Evolutionary conservation across 2,797 vertebrate genomes (phyloP).

Genomic region (Premnoplex brunnescens): DNA sequence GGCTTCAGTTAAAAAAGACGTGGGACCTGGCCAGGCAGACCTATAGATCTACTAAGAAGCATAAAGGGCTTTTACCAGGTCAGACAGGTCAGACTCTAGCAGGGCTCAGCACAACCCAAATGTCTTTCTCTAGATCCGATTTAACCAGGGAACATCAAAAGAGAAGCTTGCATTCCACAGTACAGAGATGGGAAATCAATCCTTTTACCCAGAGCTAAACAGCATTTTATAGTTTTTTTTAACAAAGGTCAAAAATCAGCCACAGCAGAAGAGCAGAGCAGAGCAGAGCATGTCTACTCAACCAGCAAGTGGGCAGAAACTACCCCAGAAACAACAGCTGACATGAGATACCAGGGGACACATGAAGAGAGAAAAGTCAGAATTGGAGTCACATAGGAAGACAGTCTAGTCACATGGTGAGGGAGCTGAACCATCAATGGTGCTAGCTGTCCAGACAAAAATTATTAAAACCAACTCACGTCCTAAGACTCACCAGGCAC

Average conservation of each 20-base stretch:
- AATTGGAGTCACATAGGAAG: neutral
- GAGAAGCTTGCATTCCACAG: constrained; percentile 44
- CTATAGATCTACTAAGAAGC: neutral
- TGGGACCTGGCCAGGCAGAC: neutral
- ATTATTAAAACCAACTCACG: neutral
- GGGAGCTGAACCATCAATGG: neutral
- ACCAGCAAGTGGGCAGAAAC: neutral
- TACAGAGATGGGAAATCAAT: neutral
- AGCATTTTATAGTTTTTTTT: constrained; percentile 59
- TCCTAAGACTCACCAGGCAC: neutral
- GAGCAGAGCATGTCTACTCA: neutral
- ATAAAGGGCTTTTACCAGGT: neutral
- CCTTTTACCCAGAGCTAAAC: constrained; percentile 36
- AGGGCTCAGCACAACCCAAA: neutral
- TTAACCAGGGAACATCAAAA: neutral
- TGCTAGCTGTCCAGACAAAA: neutral
- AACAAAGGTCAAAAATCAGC: constrained; percentile 58
- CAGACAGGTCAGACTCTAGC: neutral
- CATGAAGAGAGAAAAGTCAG: neutral
- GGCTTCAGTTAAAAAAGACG: neutral
- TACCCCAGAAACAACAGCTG: neutral
- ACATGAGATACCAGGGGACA: neutral
- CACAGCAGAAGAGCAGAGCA: constrained; percentile 13
- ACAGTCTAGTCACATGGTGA: neutral
- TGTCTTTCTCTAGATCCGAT: neutral